These are phyloP conservation scores for Acanthurus leucopareius DNA, from an alignment of 2,797 vertebrate species.

Conservation along the genomic window DNA sequence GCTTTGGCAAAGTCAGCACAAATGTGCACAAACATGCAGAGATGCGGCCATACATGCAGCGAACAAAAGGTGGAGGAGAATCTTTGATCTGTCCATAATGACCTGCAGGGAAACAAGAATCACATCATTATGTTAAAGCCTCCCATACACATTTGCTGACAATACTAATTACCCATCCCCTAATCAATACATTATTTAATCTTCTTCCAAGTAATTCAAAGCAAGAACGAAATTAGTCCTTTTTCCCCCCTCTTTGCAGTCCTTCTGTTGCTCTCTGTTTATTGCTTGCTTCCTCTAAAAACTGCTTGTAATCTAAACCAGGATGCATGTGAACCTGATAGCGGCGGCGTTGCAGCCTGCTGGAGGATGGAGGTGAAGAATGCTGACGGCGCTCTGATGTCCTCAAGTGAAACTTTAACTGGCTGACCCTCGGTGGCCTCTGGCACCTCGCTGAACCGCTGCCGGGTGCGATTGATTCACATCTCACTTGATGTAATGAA, in stretches of 20 bases:
- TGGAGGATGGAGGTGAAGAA: constrained; percentile 56
- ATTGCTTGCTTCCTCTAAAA: constrained; percentile 43
- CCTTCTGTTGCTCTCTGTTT: constrained; percentile 51
- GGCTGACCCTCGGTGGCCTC: constrained; percentile 68
- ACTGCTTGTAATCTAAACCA: constrained; percentile 77
- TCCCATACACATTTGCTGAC: constrained; percentile 64
- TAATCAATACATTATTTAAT: constrained; percentile 75
- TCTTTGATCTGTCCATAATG: constrained; percentile 64
- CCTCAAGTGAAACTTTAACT: constrained; percentile 75
- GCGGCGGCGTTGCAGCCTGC: constrained; percentile 44
- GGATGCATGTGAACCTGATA: constrained; percentile 74
- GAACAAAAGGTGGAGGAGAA: constrained; percentile 51
- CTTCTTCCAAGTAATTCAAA: constrained; percentile 47
- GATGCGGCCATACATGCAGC: constrained; percentile 20
- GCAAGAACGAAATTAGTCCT: constrained; percentile 17
- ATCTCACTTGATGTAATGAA: constrained; percentile 16
- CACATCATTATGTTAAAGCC: constrained; percentile 64
- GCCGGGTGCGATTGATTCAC: constrained; percentile 18
- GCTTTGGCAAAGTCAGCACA: constrained; percentile 59
- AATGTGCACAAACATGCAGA: constrained; percentile 31
- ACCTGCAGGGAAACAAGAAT: constrained; percentile 54
- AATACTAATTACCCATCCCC: constrained; percentile 64
- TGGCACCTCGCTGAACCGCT: constrained; percentile 22
- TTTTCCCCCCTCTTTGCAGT: neutral
- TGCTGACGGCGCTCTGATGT: constrained; percentile 75